A percentile compares a stretch with the other conserved stretches of the same genome.
Conservation (phyloP, 2,888 invertebrate genomes). For the Agrochola macilenta region DNA sequence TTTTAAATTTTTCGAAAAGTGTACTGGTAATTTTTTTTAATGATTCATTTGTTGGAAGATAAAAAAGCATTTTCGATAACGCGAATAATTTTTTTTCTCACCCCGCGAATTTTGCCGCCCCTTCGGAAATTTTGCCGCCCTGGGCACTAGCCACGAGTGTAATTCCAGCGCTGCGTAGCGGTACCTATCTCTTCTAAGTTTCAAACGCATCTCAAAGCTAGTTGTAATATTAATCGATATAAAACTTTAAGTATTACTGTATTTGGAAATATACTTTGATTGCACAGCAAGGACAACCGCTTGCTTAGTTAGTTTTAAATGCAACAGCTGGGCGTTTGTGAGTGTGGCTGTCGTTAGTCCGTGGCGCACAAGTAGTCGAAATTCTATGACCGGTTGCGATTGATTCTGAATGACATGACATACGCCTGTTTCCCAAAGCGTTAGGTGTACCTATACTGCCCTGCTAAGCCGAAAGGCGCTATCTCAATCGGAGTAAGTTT, state of each 20-base stretch:
- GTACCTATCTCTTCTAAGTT: background rate
- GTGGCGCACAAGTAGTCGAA: background rate
- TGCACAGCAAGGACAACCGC: constrained; percentile 40
- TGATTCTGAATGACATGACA: background rate
- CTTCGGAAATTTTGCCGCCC: too few relatives aligned
- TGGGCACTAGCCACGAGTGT: too few relatives aligned
- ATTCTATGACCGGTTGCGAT: background rate
- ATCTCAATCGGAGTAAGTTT: too few relatives aligned
- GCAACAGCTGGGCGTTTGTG: constrained; percentile 25
- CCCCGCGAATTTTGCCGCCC: too few relatives aligned
- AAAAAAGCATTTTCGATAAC: too few relatives aligned
- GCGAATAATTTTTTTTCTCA: too few relatives aligned
- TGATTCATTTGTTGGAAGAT: too few relatives aligned
- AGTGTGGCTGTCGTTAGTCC: background rate
- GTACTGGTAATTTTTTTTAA: too few relatives aligned
- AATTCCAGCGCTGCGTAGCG: too few relatives aligned
- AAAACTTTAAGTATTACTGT: background rate
- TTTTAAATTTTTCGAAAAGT: too few relatives aligned
- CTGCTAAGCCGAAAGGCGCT: too few relatives aligned
- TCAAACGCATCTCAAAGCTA: background rate
- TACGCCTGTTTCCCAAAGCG: background rate
- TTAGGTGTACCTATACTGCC: too few relatives aligned
- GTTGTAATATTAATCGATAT: constrained; percentile 21
- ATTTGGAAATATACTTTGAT: constrained; percentile 23
- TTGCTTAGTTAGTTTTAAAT: constrained; percentile 28